Evolutionary conservation across 2,797 vertebrate genomes (phyloP), one percentile per base, ranked within the genome.

Genomic region (Arrhamphus sclerolepis): DNA sequence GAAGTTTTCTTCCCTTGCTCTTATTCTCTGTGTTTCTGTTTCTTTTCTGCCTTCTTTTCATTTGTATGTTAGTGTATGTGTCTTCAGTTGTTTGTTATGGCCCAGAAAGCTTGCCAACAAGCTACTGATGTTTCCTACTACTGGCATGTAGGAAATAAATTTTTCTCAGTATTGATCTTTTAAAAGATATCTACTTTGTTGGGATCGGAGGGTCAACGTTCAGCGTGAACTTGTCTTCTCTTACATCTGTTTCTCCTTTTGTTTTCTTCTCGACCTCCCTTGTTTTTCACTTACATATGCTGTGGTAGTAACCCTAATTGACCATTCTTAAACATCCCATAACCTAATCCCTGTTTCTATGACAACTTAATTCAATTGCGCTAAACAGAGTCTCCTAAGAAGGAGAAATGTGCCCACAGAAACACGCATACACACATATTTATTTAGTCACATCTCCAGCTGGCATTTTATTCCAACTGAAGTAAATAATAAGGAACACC

Each of bases 401-500:
- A 81, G 57, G 34, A 38, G 34, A 38, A 13, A 38, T 38, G 34
- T 13, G 13, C 13, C 5, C 34, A 4, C 34, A 5, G 2, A 38
- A 14, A 66, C 61, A 52, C 24, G 40, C 41, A 60, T 39, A 58
- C 59, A 67, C 72, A 75, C 62, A 46, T 58, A 62, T 77, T 59
- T 76, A 70, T 70, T 71, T 62, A 61, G 78, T 80, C 72, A 82
- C 67, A 84, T 83, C 87, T 79, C 80, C 84, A 77, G 52, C 72
- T 63, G 75, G 73, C 68, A 40, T 81, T 52, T 74, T 72, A 24
- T 60, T 72, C 21, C 69, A 66, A 53, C 62, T 73, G 46, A 76
- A 79, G 77, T 83, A 84, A 87, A 82, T 78, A 82, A 78, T 34
- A 60, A 71, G 78, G 83, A 87, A 87, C 86, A 88, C 86, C 82